Base-by-base conservation (phyloP, 2,797 vertebrate genomes). In the Lutjanus argentimaculatus region DNA sequence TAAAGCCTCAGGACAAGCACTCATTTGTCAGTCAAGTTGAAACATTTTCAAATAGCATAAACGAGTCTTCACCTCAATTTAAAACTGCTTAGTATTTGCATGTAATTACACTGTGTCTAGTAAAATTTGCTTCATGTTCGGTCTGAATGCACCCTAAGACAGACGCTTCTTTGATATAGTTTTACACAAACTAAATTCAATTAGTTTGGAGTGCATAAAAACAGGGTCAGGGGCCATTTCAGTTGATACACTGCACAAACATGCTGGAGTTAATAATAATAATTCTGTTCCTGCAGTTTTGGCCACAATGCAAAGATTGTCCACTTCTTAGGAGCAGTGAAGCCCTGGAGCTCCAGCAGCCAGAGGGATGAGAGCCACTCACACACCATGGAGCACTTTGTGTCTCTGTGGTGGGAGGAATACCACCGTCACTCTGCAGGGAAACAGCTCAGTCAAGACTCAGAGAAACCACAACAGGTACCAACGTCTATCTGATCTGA, bases 391-490 rank as follows among this genome's bases (percentile, higher is more conserved):
- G 91, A 69, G 1, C 84, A 83, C 3, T 97, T 96, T 92, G 80
- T 96, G 19, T 85, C 84, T 40, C 91, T 93, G 70, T 98, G 97
- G 97, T 98, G 97, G 97, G 87, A 75, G 43, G 95, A 95, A 74
- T 96, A 95, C 81, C 89, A 85, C 36, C 46, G 79, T 46, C 80
- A 81, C 17, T 40, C 94, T 19, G 30, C 76, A 1, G 59, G 0
- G 25, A 48, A 15, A 5, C 49, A 57, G 30, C 1, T 42, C 16
- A 8, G 8, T 55, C 57, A 43, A 0, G 57, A 51, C 17, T 1
- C 0, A 0, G 16, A 49, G 19, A 61, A 46, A 36, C 46, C 30
- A 14, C 67, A 75, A 17, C 53, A 70, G 75, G 89, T 89, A 84
- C 5, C 4, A 19, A 17, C 16, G 10, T 8, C 43, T 3, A 1